phyloP scores from a whole-genome alignment of 2,888 invertebrate genomes.

The Stenotaenia linearis region DNA sequence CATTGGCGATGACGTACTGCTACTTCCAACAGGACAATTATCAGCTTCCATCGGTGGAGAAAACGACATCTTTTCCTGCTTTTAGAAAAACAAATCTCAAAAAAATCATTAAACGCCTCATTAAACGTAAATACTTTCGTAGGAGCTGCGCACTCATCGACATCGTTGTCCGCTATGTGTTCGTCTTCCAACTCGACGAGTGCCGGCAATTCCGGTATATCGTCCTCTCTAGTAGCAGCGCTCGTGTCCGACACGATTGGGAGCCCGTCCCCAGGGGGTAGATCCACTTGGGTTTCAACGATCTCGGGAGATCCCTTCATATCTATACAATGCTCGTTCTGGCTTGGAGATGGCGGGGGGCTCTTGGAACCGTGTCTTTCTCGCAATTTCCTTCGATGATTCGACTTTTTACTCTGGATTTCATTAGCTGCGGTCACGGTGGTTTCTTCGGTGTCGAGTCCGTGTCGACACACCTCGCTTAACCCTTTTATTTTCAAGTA shows the following conservation, averaged over 20 bases:
- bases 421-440: neutral
- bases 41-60: neutral
- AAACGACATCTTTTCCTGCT: neutral
- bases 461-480: slow-evolving; percentile 58
- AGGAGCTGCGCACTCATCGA: too few species aligned
- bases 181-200: neutral
- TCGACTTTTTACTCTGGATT: neutral
- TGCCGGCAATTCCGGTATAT: neutral
- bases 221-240: neutral
- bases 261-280: neutral
- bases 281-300: slow-evolving; percentile 24
- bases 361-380: neutral
- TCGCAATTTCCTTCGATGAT: neutral
- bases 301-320: slow-evolving; percentile 29
- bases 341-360: neutral
- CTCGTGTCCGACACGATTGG: neutral
- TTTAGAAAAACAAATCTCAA: too few species aligned
- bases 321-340: neutral
- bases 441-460: neutral
- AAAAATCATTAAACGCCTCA: too few species aligned
- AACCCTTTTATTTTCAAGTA: slow-evolving; percentile 85
- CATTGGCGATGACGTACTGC: neutral
- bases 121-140: too few species aligned
- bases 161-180: too few species aligned
- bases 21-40: neutral